Conservation (phyloP, 2,113 vertebrate genomes). For the Lathamus discolor region DNA sequence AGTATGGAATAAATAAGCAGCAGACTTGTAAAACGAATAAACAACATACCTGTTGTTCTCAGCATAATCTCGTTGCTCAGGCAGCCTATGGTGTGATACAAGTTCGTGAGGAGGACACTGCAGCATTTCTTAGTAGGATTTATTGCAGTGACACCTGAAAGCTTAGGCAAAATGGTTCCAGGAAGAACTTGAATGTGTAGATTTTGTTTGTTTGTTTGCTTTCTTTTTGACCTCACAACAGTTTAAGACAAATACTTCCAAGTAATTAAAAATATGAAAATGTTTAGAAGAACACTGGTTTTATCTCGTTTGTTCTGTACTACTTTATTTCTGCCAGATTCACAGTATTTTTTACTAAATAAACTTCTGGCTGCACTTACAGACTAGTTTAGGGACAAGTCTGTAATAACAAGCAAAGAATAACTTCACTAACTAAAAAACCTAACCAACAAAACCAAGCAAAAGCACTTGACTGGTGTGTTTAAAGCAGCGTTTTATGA, state of each 20-base stretch:
- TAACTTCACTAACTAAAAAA: background rate
- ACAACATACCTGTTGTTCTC: background rate
- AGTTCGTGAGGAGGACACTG: accelerated
- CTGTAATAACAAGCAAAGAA: background rate
- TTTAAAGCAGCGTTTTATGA: background rate
- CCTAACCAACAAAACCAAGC: background rate
- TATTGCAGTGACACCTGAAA: background rate
- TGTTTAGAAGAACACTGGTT: background rate
- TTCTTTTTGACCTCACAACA: background rate
- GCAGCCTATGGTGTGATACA: background rate
- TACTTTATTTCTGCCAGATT: background rate
- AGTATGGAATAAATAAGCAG: background rate
- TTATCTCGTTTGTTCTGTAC: background rate
- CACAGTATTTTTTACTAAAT: background rate
- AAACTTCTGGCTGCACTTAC: background rate
- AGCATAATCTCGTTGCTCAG: background rate
- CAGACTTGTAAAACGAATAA: background rate
- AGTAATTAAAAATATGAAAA: background rate
- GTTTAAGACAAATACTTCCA: background rate
- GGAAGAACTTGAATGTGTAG: background rate
- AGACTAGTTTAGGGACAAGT: background rate
- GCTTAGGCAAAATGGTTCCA: background rate
- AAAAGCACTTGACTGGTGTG: background rate
- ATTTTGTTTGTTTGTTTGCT: background rate
- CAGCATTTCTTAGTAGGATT: background rate